These are phyloP conservation scores for Harmothoe impar DNA, from an alignment of 2,888 invertebrate species.

Conservation along the genomic window DNA sequence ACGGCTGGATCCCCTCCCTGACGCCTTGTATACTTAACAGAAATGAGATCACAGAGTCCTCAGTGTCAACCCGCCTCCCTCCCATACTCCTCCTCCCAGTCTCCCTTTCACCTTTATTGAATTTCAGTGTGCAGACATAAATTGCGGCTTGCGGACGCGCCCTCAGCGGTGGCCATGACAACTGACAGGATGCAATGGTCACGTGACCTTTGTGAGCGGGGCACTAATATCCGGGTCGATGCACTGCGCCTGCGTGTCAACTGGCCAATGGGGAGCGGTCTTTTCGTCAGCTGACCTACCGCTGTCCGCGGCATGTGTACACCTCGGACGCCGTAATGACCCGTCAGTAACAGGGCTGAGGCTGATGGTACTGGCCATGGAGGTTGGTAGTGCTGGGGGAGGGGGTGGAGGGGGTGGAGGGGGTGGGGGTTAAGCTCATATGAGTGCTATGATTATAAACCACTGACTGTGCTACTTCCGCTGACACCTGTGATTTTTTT, in stretches of 20 bases:
- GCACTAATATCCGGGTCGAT: slow-evolving; percentile 17
- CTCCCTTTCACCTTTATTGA: not conserved
- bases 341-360: not conserved
- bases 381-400: not conserved
- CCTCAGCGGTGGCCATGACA: not conserved
- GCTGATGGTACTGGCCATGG: no score
- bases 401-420: not conserved
- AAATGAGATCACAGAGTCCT: slow-evolving; percentile 23
- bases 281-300: slow-evolving; percentile 22
- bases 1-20: not conserved
- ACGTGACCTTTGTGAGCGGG: not conserved
- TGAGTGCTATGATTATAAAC: no score
- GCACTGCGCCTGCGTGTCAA: slow-evolving; percentile 23
- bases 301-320: not conserved
- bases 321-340: not conserved
- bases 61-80: not conserved
- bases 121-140: slow-evolving; percentile 17
- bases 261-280: slow-evolving; percentile 3
- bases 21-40: slow-evolving; percentile 23
- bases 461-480: no score
- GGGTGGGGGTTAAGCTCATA: no score
- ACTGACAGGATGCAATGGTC: slow-evolving; percentile 15
- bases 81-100: not conserved
- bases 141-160: not conserved
- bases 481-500: no score